Evolutionary conservation across 2,888 invertebrate species (phyloP).

Genomic region (Colletes collaris): DNA sequence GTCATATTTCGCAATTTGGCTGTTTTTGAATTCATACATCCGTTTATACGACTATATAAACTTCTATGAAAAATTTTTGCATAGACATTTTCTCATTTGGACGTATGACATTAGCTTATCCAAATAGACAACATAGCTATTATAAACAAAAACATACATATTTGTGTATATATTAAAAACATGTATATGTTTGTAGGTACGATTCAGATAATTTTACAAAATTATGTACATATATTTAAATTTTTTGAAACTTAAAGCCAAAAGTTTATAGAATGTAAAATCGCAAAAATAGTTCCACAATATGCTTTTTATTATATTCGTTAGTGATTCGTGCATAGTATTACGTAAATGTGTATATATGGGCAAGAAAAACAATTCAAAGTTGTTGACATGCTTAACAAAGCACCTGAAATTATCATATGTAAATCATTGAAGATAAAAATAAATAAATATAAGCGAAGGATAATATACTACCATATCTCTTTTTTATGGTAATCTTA

Average conservation of each 20-base stretch:
- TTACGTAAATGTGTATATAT: slow-evolving; percentile 32
- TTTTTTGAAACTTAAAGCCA: slow-evolving; percentile 18
- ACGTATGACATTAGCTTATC: slow-evolving; percentile 47
- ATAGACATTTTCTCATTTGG: slow-evolving; percentile 27
- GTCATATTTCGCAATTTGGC: slow-evolving; percentile 53
- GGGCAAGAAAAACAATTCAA: slow-evolving; percentile 51
- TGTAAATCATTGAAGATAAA: slow-evolving; percentile 31
- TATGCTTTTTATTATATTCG: slow-evolving; percentile 11
- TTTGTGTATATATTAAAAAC: slow-evolving; percentile 19
- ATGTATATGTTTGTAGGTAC: slow-evolving; percentile 10
- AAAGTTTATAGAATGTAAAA: slow-evolving; percentile 20
- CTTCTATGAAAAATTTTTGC: slow-evolving; percentile 25
- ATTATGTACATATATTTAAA: slow-evolving; percentile 44
- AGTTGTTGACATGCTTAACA: slow-evolving; percentile 23
- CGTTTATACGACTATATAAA: slow-evolving; percentile 26
- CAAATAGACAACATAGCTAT: slow-evolving; percentile 24
- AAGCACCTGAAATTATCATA: slow-evolving; percentile 43
- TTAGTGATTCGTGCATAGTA: slow-evolving; percentile 27
- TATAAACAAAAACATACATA: slow-evolving; percentile 34
- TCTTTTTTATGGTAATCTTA: slow-evolving; percentile 28
- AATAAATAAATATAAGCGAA: slow-evolving; percentile 50
- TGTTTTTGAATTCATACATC: slow-evolving; percentile 29
- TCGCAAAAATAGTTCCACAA: slow-evolving; percentile 18
- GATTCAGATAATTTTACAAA: slow-evolving; percentile 36
- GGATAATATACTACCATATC: slow-evolving; percentile 31